A percentile compares a stretch with the other conserved stretches of the same genome.
These are phyloP conservation scores for Gymnocheta viridis DNA, from an alignment of 2,888 invertebrate genomes.

Conservation along the genomic window DNA sequence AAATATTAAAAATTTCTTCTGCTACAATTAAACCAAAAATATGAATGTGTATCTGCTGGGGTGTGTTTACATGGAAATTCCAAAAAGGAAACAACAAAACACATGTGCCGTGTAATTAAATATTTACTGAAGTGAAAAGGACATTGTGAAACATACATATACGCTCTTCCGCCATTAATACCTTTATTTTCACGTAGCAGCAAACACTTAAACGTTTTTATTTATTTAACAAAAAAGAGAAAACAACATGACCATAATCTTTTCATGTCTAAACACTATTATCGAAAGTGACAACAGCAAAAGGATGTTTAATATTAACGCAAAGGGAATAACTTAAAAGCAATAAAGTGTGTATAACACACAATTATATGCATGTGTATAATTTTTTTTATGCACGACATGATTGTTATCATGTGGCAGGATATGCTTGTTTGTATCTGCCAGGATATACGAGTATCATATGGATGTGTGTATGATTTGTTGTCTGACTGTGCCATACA, in stretches of 20 bases:
- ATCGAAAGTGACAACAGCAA: slow-evolving; percentile 39
- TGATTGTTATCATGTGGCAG: no score
- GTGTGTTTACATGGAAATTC: neutral
- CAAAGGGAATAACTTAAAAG: neutral
- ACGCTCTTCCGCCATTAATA: neutral
- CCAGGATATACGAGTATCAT: no score
- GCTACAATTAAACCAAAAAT: neutral
- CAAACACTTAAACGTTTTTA: neutral
- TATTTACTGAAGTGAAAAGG: neutral
- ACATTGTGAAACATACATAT: neutral
- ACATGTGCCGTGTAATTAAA: neutral
- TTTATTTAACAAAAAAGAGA: slow-evolving; percentile 1
- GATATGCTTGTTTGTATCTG: no score
- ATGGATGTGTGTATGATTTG: neutral
- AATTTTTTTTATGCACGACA: no score
- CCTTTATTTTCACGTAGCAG: neutral
- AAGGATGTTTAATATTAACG: slow-evolving; percentile 4
- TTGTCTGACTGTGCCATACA: slow-evolving; percentile 13
- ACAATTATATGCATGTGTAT: no score
- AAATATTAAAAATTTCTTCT: slow-evolving; percentile 16
- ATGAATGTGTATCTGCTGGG: neutral
- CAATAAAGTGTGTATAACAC: neutral
- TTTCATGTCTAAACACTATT: slow-evolving; percentile 33
- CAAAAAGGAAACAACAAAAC: neutral
- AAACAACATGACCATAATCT: neutral